Evolutionary conservation across 2,888 invertebrate species (phyloP).

Genomic region (Taphrorychus bicolor): DNA sequence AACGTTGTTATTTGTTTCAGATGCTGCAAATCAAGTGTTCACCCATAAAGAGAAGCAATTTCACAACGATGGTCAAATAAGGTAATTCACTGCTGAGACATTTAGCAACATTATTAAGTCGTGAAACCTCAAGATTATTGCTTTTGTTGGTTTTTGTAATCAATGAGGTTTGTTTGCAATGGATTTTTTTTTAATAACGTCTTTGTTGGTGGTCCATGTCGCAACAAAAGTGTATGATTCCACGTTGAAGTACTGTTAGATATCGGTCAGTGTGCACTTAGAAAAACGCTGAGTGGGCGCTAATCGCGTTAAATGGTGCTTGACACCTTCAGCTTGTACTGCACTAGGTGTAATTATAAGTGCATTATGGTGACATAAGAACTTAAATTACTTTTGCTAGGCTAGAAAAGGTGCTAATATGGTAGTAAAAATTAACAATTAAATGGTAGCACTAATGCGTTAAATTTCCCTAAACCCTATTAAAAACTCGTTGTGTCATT

Average conservation of each 20-base stretch:
- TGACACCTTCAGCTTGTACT: not conserved
- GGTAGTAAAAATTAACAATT: too few relatives aligned
- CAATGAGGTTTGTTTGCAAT: not conserved
- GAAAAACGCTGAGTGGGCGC: not conserved
- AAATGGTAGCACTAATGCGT: too few relatives aligned
- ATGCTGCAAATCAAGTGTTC: conserved; percentile 13
- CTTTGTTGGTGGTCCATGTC: too few relatives aligned
- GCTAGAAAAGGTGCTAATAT: too few relatives aligned
- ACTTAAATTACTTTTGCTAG: too few relatives aligned
- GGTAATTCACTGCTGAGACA: conserved; percentile 10
- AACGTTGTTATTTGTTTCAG: conserved; percentile 9
- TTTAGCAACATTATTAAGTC: not conserved
- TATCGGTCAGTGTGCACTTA: not conserved
- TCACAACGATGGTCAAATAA: conserved; percentile 20
- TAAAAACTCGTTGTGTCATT: too few relatives aligned
- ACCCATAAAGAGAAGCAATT: conserved; percentile 15
- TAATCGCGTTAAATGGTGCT: not conserved
- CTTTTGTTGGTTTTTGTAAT: not conserved
- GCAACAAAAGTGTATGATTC: not conserved
- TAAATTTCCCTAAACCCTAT: too few relatives aligned
- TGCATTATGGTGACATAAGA: too few relatives aligned
- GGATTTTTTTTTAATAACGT: not conserved
- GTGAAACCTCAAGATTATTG: not conserved
- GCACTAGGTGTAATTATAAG: not conserved
- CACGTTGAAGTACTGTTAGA: not conserved